Conservation (phyloP, 53 echinoderm and acorn worm genomes). For the Luidia sarsii region DNA sequence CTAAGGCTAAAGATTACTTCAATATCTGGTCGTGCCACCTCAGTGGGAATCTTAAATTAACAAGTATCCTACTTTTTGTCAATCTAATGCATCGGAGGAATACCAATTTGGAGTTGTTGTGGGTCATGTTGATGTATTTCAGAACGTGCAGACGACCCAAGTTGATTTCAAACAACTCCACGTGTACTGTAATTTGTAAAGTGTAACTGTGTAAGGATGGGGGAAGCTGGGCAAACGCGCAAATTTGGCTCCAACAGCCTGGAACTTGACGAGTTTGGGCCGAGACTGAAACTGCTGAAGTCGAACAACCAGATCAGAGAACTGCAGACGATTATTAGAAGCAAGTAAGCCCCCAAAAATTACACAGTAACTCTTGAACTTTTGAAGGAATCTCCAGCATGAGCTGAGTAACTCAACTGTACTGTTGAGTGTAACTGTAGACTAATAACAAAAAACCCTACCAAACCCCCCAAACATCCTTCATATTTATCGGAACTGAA, state of each 20-base stretch:
- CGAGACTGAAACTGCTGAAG: conserved; percentile 73
- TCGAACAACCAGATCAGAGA: conserved; percentile 82
- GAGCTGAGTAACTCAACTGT: too few relatives aligned
- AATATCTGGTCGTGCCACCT: too few relatives aligned
- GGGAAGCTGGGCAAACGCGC: conserved; percentile 47
- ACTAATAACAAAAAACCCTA: too few relatives aligned
- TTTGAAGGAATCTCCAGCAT: too few relatives aligned
- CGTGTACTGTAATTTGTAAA: too few relatives aligned
- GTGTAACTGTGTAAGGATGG: conserved; percentile 51
- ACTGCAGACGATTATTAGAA: conserved; percentile 86
- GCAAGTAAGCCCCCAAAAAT: conserved; percentile 69
- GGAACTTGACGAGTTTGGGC: conserved; percentile 67
- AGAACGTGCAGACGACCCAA: too few relatives aligned
- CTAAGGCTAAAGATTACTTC: too few relatives aligned
- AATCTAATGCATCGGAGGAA: not conserved
- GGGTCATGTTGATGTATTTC: conserved; percentile 1
- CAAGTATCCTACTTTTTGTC: not conserved
- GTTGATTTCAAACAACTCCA: too few relatives aligned
- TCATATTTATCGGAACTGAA: too few relatives aligned
- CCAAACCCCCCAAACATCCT: too few relatives aligned
- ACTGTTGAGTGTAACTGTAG: too few relatives aligned
- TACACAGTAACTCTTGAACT: too few relatives aligned
- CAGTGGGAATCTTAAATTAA: not conserved
- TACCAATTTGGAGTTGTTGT: conserved; percentile 13
- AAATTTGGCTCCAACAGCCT: conserved; percentile 72